phyloP scores from a whole-genome alignment of 2,888 invertebrate genomes.

The Pseudococcus longispinus region DNA sequence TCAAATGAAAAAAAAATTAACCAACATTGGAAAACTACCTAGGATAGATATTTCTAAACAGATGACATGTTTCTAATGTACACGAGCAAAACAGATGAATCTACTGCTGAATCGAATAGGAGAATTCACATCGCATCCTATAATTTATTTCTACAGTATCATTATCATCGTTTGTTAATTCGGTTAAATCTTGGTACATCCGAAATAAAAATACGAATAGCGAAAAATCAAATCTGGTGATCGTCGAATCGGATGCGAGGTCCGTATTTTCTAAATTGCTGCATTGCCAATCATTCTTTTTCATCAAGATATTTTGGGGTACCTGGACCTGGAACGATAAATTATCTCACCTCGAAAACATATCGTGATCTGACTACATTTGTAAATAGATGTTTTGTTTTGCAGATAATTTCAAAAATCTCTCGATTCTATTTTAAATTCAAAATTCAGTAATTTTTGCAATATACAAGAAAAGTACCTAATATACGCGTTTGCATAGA shows the following conservation, averaged over 20 bases:
- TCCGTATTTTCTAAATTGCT: slow-evolving; percentile 16
- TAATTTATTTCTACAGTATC: not conserved
- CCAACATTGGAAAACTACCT: not conserved
- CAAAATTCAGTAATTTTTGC: no score
- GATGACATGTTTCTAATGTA: not conserved
- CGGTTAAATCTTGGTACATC: not conserved
- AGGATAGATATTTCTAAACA: not conserved
- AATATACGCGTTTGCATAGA: no score
- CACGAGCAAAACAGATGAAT: not conserved
- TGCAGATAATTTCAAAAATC: no score
- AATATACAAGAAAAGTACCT: no score
- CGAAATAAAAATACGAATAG: not conserved
- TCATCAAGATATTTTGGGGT: not conserved
- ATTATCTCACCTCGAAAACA: not conserved
- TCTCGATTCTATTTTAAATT: no score
- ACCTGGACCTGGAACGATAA: not conserved
- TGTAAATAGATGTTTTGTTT: not conserved
- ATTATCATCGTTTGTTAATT: not conserved
- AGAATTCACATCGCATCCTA: not conserved
- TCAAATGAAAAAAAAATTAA: not conserved
- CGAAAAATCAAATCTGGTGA: slow-evolving; percentile 24
- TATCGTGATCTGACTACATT: not conserved
- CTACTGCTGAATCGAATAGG: not conserved
- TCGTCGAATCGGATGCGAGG: not conserved
- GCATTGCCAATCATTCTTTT: not conserved